These are phyloP conservation scores for Pogonocherus hispidulus DNA, from an alignment of 2,888 invertebrate genomes.

Conservation along the genomic window DNA sequence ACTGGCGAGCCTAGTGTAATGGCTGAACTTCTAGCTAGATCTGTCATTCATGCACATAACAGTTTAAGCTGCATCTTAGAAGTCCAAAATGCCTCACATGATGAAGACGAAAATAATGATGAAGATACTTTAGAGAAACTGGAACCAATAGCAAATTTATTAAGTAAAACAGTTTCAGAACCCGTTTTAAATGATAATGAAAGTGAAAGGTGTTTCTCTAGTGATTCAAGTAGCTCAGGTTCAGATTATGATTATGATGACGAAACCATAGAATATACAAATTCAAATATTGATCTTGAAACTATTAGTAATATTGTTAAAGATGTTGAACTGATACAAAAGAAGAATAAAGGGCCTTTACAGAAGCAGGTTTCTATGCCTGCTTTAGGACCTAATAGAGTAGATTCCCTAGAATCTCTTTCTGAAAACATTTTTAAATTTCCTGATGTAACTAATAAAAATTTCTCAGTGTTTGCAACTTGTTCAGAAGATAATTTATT, in stretches of 20 bases:
- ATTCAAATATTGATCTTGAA: constrained; percentile 68
- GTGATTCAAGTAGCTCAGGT: constrained; percentile 54
- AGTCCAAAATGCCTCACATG: constrained; percentile 67
- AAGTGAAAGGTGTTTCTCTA: constrained; percentile 46
- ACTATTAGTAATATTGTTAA: constrained; percentile 74
- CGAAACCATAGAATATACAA: constrained; percentile 62
- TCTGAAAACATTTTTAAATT: constrained; percentile 30
- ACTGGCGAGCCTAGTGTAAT: constrained; percentile 72
- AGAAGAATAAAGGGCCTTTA: constrained; percentile 44
- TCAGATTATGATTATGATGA: constrained; percentile 65
- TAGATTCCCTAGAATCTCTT: constrained; percentile 45
- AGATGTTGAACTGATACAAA: constrained; percentile 66
- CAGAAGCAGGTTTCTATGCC: constrained; percentile 57
- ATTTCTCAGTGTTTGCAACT: constrained; percentile 5
- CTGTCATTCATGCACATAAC: constrained; percentile 74
- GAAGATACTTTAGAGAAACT: constrained; percentile 52
- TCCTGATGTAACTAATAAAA: background rate
- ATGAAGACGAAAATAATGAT: constrained; percentile 58
- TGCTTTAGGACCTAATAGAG: constrained; percentile 46
- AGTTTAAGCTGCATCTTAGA: constrained; percentile 74
- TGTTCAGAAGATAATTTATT: background rate
- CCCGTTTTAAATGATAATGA: constrained; percentile 43
- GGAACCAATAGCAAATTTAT: constrained; percentile 47
- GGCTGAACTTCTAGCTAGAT: constrained; percentile 77
- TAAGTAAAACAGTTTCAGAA: constrained; percentile 56